Evolutionary conservation across 1,140 invertebrate species (phyloP).

Genomic region (Colletes latitarsis): DNA sequence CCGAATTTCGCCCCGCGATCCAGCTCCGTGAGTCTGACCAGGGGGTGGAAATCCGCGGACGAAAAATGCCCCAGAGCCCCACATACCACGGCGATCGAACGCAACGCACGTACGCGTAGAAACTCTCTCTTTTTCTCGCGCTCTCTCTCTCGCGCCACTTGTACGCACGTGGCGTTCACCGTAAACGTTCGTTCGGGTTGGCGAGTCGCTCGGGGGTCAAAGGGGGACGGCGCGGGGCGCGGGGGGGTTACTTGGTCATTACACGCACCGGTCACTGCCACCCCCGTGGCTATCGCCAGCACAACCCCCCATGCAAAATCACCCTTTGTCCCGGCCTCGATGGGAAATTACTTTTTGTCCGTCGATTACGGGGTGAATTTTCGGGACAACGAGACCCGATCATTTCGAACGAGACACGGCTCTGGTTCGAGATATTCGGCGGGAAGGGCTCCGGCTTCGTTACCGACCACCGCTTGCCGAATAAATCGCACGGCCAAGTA

Average conservation of each 20-base stretch:
- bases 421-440: conserved; percentile 51
- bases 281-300: conserved; percentile 71
- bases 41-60: conserved; percentile 12
- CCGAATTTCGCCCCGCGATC: neutral
- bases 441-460: conserved; percentile 44
- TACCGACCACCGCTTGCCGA: neutral
- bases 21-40: no score
- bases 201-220: conserved; percentile 27
- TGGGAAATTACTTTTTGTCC: conserved; percentile 81
- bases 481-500: conserved; percentile 31
- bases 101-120: conserved; percentile 8
- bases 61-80: conserved; percentile 75
- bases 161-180: conserved; percentile 73
- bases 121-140: conserved; percentile 24
- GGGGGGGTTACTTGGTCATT: conserved; percentile 70
- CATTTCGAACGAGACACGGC: conserved; percentile 72
- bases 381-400: conserved; percentile 75
- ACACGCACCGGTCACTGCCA: conserved; percentile 79
- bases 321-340: conserved; percentile 79
- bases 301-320: conserved; percentile 78
- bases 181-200: conserved; percentile 61
- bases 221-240: conserved; percentile 6
- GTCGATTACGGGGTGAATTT: conserved; percentile 80
- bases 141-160: conserved; percentile 57
- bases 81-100: conserved; percentile 69